Evolutionary conservation across 1,140 invertebrate genomes (phyloP), one percentile per base, ranked within the genome.

Genomic region (Nephila pilipes): DNA sequence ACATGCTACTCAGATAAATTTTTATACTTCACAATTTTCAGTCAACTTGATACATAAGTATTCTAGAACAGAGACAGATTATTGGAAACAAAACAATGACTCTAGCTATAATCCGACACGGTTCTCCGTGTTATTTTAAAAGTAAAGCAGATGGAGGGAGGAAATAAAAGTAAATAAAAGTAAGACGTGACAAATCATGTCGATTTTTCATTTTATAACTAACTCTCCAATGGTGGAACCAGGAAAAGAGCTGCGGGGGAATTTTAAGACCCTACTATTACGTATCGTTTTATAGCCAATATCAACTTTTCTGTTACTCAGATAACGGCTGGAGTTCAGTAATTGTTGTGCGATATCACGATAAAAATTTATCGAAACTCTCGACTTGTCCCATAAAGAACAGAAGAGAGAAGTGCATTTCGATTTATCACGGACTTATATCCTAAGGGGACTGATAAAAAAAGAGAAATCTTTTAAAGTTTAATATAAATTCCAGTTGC

Each of bases 181-280:
- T 4, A n/a, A 32, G 2, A 75, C 29, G 69, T 75, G 69, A 85
- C 55, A 60, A 85, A 85, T 85, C 83, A 16, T 25, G 29, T 85
- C 83, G 16, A 85, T 85, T 85, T 60, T 60, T 60, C 83, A 85
- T 85, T 85, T 85, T 85, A 60, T 60, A 85, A 85, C 83, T 85
- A 25, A 81, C 38, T 46, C 83, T 32, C 25, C 1, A 14, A 75
- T n/a, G n/a, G 18, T 22, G 18, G 1, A 46, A 38, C 32, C 79
- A 6, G 32, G 46, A 36, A 81, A 85, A 85, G 29, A 18, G 54
- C 57, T 85, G 63, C 63, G 5, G 57, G 83, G 20, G 58, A 25
- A 25, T 85, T 85, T 85, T 20, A 58, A 36, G 80, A 22, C 25
- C 8, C 29, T 1, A 55, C 83, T 85, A 60, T 60, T 85, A 32